Conservation (phyloP, 2,888 invertebrate genomes). For the Caenorhabditis panamensis region DNA sequence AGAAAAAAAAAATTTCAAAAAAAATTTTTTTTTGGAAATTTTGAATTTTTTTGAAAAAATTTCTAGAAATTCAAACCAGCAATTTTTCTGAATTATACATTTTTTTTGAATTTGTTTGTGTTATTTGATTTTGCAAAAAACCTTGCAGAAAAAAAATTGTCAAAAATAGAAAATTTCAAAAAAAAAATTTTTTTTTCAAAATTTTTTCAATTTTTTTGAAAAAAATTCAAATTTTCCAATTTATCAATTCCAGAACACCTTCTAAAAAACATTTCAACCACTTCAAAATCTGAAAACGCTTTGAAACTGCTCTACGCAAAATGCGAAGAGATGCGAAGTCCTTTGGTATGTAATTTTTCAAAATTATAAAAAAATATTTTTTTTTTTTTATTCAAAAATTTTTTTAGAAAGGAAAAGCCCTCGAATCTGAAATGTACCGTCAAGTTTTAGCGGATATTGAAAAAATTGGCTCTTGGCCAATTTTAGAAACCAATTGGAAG, state of each 20-base stretch:
- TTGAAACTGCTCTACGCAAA: slow-evolving; percentile 11
- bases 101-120: too few species aligned
- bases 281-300: slow-evolving; percentile 8
- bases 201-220: too few species aligned
- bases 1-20: too few species aligned
- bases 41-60: too few species aligned
- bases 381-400: not conserved
- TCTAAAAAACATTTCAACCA: not conserved
- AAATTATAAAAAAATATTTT: not conserved
- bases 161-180: too few species aligned
- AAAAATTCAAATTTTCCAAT: too few species aligned
- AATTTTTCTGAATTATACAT: too few species aligned
- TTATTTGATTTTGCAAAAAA: too few species aligned
- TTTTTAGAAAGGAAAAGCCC: not conserved
- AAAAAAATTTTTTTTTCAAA: too few species aligned
- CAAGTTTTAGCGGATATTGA: not conserved
- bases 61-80: too few species aligned
- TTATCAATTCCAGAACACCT: not conserved
- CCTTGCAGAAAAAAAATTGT: too few species aligned
- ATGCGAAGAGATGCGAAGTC: slow-evolving; percentile 7
- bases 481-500: slow-evolving; percentile 6
- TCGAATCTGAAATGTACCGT: slow-evolving; percentile 1
- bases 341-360: not conserved
- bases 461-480: slow-evolving; percentile 4
- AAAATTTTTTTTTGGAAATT: too few species aligned